Conservation (phyloP, 2,113 vertebrate species). For the Ceratotherium simum region DNA sequence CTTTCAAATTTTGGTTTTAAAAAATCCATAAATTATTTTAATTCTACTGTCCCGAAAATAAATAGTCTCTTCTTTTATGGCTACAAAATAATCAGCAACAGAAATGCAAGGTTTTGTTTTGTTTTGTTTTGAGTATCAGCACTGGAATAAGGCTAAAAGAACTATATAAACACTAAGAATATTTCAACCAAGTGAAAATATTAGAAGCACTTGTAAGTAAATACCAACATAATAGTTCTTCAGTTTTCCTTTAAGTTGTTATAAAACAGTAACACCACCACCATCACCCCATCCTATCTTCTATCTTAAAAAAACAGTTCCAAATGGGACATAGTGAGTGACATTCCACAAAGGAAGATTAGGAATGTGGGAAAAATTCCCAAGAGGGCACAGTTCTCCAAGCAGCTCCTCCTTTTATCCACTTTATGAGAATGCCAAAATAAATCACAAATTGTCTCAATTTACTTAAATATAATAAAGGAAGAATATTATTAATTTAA, state of each 20-base stretch:
- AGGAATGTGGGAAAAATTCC: slow-evolving; percentile 25
- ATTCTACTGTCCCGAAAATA: neutral
- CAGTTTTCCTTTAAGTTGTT: neutral
- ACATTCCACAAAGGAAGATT: neutral
- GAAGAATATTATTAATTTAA: neutral
- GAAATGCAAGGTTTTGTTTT: neutral
- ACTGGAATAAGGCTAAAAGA: neutral
- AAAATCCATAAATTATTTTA: slow-evolving; percentile 5
- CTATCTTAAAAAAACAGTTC: neutral
- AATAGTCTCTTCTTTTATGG: neutral
- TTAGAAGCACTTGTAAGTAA: neutral
- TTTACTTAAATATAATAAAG: neutral
- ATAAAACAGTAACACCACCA: neutral
- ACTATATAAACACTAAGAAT: neutral
- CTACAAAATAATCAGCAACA: slow-evolving; percentile 12
- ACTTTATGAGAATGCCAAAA: slow-evolving; percentile 9
- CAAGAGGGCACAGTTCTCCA: neutral
- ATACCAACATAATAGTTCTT: neutral
- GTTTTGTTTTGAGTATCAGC: neutral
- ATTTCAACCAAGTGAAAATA: neutral
- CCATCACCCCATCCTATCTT: neutral
- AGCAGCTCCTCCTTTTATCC: neutral
- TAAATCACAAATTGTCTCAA: slow-evolving; percentile 24
- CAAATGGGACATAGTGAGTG: neutral
- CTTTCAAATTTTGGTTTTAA: slow-evolving; percentile 45